Conservation (phyloP, 2,797 vertebrate genomes). For the Bovichtus diacanthus region DNA sequence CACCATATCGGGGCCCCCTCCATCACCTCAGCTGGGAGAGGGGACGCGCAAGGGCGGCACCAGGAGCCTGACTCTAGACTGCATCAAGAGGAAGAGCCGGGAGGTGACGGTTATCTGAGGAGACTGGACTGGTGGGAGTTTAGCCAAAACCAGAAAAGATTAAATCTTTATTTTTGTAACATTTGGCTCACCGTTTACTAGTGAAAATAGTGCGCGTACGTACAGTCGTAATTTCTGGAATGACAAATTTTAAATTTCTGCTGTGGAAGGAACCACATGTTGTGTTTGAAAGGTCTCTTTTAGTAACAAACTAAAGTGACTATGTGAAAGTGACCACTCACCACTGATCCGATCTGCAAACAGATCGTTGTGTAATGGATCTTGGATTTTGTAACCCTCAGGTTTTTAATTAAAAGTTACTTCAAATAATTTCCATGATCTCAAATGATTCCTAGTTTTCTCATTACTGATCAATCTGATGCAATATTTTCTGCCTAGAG, state of each 20-base stretch:
- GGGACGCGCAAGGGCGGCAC: slow-evolving; percentile 77
- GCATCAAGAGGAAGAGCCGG: slow-evolving; percentile 88
- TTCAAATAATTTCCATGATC: not conserved
- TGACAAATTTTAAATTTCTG: too few species aligned
- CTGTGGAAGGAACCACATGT: not conserved
- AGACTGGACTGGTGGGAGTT: not conserved
- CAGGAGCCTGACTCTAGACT: slow-evolving; percentile 85
- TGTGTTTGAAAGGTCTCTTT: slow-evolving; percentile 9
- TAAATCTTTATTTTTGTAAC: slow-evolving; percentile 6
- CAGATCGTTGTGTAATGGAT: not conserved
- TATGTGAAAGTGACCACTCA: not conserved
- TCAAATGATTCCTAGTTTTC: not conserved
- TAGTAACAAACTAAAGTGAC: not conserved
- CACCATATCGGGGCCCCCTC: slow-evolving; percentile 31
- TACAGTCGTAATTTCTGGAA: not conserved
- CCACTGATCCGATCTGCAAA: not conserved
- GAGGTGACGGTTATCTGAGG: slow-evolving; percentile 88
- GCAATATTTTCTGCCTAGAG: not conserved
- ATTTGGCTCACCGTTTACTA: slow-evolving; percentile 10
- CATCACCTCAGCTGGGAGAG: slow-evolving; percentile 74
- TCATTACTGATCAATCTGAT: not conserved
- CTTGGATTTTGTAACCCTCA: slow-evolving; percentile 22
- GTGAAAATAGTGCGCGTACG: not conserved
- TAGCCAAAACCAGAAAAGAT: not conserved
- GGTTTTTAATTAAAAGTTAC: slow-evolving; percentile 22